Percentiles rank a stretch among this genome's conserved stretches.
Conservation (phyloP, 2,113 vertebrate genomes). For the Cervus canadensis region DNA sequence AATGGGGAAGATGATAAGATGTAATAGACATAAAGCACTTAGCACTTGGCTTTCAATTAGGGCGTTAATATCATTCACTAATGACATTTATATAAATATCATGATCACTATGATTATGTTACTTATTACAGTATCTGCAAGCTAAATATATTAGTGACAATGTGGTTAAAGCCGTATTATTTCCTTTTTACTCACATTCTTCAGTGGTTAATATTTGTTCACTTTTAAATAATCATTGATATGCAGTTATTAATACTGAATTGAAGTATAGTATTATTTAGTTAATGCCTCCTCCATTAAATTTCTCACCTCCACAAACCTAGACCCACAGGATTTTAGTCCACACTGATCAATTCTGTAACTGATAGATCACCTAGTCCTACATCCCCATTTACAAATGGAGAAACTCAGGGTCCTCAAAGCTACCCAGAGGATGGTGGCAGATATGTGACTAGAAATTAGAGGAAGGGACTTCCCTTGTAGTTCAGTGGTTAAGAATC, state of each 20-base stretch:
- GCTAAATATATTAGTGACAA: not conserved
- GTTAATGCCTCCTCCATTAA: not conserved
- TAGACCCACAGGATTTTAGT: not conserved
- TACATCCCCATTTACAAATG: not conserved
- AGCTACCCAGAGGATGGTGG: too few species aligned
- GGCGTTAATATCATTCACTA: not conserved
- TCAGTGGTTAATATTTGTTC: not conserved
- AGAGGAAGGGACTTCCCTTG: too few species aligned
- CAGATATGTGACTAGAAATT: too few species aligned
- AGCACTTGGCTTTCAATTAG: not conserved
- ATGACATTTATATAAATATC: not conserved
- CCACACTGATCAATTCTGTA: not conserved
- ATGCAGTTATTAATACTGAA: not conserved
- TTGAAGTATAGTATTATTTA: not conserved
- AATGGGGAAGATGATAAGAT: not conserved
- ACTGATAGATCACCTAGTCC: not conserved
- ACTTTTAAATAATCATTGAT: not conserved
- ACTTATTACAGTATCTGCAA: not conserved
- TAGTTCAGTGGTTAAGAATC: too few species aligned
- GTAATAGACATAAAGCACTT: not conserved
- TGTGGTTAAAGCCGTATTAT: not conserved
- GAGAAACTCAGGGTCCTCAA: not conserved
- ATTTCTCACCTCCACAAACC: not conserved
- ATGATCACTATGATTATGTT: not conserved
- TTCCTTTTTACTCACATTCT: not conserved